phyloP scores from a whole-genome alignment of 1,140 invertebrate genomes.

The Drosophila guanche region DNA sequence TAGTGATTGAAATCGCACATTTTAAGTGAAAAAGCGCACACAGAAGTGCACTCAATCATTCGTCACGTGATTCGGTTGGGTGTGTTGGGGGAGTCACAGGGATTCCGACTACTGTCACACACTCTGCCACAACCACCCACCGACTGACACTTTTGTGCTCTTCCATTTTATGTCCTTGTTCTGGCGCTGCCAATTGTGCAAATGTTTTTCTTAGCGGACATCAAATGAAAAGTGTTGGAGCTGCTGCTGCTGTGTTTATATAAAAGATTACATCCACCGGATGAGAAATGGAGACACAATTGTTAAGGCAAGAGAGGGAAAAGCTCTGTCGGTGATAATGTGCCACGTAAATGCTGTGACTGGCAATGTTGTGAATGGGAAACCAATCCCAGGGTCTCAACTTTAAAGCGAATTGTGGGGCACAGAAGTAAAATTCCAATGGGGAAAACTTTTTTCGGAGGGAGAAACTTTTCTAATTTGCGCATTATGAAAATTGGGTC shows the following conservation, averaged over 20 bases:
- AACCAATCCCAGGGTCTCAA: slow-evolving; percentile 65
- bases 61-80: slow-evolving; percentile 66
- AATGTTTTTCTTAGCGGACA: slow-evolving; percentile 64
- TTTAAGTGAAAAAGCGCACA: slow-evolving; percentile 81
- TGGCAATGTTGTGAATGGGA: slow-evolving; percentile 61
- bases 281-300: slow-evolving; percentile 61
- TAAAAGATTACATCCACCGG: slow-evolving; percentile 72
- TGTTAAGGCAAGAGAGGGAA: slow-evolving; percentile 37
- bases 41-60: slow-evolving; percentile 80
- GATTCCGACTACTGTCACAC: too few relatives aligned
- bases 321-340: slow-evolving; percentile 63
- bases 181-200: slow-evolving; percentile 40
- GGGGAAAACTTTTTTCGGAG: slow-evolving; percentile 25
- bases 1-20: slow-evolving; percentile 82
- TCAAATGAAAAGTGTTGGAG: slow-evolving; percentile 55
- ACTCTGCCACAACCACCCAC: neutral
- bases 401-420: slow-evolving; percentile 48
- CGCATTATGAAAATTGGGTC: slow-evolving; percentile 74
- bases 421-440: slow-evolving; percentile 14
- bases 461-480: slow-evolving; percentile 75
- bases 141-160: slow-evolving; percentile 1
- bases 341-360: slow-evolving; percentile 43
- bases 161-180: slow-evolving; percentile 29
- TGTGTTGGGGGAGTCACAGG: neutral
- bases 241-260: slow-evolving; percentile 62